Percentiles rank a stretch among this genome's conserved stretches.
phyloP scores from a whole-genome alignment of 2,888 invertebrate species.

The Tipula vernalis region DNA sequence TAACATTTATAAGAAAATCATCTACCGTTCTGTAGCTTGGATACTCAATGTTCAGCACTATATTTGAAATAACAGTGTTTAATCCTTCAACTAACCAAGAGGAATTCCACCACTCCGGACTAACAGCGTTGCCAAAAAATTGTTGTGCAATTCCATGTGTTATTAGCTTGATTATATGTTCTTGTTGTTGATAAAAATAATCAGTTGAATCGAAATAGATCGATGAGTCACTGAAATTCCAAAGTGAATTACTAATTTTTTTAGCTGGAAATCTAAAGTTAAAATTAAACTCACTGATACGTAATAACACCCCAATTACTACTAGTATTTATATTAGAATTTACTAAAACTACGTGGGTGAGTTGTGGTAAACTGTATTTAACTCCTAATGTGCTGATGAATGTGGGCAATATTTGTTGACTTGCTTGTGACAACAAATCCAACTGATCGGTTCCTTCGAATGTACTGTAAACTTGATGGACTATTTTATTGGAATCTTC shows the following conservation, averaged over 20 bases:
- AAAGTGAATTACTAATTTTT: neutral
- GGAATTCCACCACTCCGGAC: slow-evolving; percentile 55
- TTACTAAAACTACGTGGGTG: slow-evolving; percentile 72
- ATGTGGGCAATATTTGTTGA: slow-evolving; percentile 18
- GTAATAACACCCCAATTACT: slow-evolving; percentile 64
- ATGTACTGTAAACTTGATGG: slow-evolving; percentile 23
- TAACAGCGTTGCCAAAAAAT: slow-evolving; percentile 70
- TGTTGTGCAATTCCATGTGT: slow-evolving; percentile 53
- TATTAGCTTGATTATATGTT: slow-evolving; percentile 15
- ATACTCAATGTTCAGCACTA: slow-evolving; percentile 40
- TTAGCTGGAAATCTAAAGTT: neutral
- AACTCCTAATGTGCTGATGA: slow-evolving; percentile 55
- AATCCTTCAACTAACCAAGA: slow-evolving; percentile 66
- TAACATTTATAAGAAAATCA: slow-evolving; percentile 58
- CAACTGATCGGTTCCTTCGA: neutral
- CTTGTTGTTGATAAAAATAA: neutral
- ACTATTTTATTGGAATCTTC: slow-evolving; percentile 15
- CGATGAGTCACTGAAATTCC: neutral
- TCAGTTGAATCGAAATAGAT: neutral
- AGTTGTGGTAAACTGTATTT: slow-evolving; percentile 62
- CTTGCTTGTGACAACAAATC: neutral
- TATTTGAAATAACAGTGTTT: slow-evolving; percentile 55
- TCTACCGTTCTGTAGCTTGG: slow-evolving; percentile 61
- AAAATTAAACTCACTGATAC: slow-evolving; percentile 37
- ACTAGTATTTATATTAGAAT: slow-evolving; percentile 68